Conservation (phyloP, 2,888 invertebrate genomes). For the Eucera pruinosa region DNA sequence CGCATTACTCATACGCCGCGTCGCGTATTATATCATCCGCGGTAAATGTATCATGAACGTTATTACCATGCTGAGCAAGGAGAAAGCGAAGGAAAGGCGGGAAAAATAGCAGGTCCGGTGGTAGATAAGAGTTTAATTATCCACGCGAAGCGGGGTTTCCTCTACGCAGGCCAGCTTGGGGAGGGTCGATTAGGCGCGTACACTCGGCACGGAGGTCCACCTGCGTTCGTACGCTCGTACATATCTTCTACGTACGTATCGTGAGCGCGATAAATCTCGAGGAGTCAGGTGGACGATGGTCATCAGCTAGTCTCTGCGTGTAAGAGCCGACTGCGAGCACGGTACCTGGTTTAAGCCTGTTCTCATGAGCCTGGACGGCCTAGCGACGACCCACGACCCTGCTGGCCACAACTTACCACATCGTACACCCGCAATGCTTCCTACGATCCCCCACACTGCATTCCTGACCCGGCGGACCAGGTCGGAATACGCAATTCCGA, state of each 20-base stretch:
- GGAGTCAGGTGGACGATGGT: constrained; percentile 83
- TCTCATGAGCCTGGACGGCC: constrained; percentile 80
- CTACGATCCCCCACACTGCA: constrained; percentile 68
- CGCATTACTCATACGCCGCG: constrained; percentile 25
- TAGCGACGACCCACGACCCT: constrained; percentile 82
- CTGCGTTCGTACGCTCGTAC: constrained; percentile 38
- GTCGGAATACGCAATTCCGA: constrained; percentile 78
- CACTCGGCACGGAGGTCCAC: constrained; percentile 24
- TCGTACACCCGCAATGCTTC: constrained; percentile 76
- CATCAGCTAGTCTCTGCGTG: constrained; percentile 81
- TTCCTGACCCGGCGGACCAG: constrained; percentile 74
- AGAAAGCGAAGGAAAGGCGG: constrained; percentile 37
- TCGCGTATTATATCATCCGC: constrained; percentile 32
- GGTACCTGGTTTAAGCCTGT: constrained; percentile 71
- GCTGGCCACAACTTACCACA: constrained; percentile 80
- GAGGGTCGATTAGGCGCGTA: constrained; percentile 59
- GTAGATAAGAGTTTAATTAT: constrained; percentile 70
- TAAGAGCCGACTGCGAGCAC: constrained; percentile 65
- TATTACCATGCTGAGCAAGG: constrained; percentile 25
- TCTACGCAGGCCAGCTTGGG: constrained; percentile 15
- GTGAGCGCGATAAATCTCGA: constrained; percentile 81
- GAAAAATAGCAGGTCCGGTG: constrained; percentile 37
- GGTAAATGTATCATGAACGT: constrained; percentile 49
- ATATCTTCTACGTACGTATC: constrained; percentile 63
- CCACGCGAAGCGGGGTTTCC: constrained; percentile 55